Evolutionary conservation across 2,797 vertebrate species (phyloP), one percentile per base, ranked within the genome.

Genomic region (Crypturellus tataupa): DNA sequence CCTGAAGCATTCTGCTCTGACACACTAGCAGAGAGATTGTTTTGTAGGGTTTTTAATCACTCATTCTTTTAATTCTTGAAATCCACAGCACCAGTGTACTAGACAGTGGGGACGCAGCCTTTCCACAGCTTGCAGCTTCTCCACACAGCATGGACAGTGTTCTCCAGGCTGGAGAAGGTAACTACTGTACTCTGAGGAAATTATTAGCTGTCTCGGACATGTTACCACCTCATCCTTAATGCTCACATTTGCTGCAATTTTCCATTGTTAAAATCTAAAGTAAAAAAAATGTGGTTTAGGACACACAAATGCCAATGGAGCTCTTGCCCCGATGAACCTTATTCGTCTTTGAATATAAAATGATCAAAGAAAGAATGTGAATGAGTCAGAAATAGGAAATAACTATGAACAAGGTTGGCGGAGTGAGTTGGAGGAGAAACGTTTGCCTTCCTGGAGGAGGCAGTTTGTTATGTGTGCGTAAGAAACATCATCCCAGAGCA

Each of bases 111-210:
- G 99, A 99, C 6, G 71, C 97, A 15, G 96, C 96, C 91, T 99
- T 99, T 92, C 98, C 98, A 2, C 99, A 99, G 90, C 98, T 99
- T 70, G 98, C 98, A 3, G 98, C 98, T 2, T 99, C 99, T 21
- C 99, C 99, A 4, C 99, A 99, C 97, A 99, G 98, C 95, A 99
- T 99, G 99, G 99, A 99, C 97, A 99, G 98, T 2, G 98, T 98
- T 91, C 98, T 99, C 73, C 98, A 98, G 89, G 98, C 99, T 73
- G 98, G 99, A 95, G 99, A 99, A 98, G 98, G 98, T 98, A 98
- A 97, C 51, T 92, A 12, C 85, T 77, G 42, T 29, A 20, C 81
- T 16, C 10, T 9, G 2, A 56, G 85, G 55, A 81, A 21, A 3
- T 6, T 2, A 1, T 1, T 72, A 59, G 8, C 89, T 60, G 12